These are phyloP conservation scores for Tinea pellionella DNA, from an alignment of 2,888 invertebrate species.

Conservation along the genomic window DNA sequence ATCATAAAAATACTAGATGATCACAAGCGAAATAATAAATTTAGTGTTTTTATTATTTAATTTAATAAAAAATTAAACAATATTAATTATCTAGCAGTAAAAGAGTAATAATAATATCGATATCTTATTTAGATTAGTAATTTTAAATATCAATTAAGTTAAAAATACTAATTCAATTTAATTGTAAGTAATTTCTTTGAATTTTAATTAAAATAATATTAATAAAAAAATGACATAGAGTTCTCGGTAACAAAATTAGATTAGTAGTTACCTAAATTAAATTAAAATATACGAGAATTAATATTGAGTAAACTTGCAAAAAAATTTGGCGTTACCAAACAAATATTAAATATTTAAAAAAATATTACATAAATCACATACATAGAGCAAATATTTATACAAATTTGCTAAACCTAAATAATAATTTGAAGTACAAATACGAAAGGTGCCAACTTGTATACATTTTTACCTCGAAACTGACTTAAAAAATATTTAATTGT, in stretches of 20 bases:
- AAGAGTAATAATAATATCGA: not conserved
- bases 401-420: not conserved
- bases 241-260: not conserved
- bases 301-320: not conserved
- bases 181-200: not conserved
- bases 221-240: not conserved
- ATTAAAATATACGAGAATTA: not conserved
- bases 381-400: not conserved
- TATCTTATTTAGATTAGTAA: not conserved
- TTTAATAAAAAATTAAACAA: not conserved
- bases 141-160: not conserved
- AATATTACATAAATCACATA: not conserved
- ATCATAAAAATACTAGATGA: slow-evolving; percentile 1
- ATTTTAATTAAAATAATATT: not conserved
- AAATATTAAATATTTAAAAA: not conserved
- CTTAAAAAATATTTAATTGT: not conserved
- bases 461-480: not conserved
- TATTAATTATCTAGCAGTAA: not conserved
- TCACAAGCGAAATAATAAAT: not conserved
- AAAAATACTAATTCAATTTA: not conserved
- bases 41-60: not conserved
- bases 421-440: not conserved
- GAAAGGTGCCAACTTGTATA: not conserved
- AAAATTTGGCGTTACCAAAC: not conserved
- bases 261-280: not conserved